Evolutionary conservation across 92 coral and sea anemone genomes (phyloP), one percentile per base, ranked within the genome.

Genomic region (Anthopleura xanthogrammica): DNA sequence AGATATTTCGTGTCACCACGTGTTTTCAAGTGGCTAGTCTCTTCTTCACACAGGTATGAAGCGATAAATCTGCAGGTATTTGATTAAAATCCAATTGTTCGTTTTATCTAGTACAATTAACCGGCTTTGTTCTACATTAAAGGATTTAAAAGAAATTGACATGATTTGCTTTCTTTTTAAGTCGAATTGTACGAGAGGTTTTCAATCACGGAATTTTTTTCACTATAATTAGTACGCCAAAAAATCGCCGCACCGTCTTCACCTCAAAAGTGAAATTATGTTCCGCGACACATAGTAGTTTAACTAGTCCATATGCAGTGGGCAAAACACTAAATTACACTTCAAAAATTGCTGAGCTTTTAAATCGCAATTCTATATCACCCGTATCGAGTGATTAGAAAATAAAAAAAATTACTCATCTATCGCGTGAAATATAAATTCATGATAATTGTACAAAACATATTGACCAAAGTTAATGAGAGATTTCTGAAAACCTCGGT

Each of bases 61-160:
- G 20, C 36, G 72, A 64, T 64, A 64, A n/a, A 64, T 20, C 0
- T 64, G 20, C 72, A 64, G 72, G 82, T 79, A 80, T 41, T 66
- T 66, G 72, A 80, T 66, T 80, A 80, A 80, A 36, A 19, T 16
- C 42, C 76, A 7, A 80, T 43, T 80, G 83, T 80, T 80, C 83
- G 40, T 66, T 66, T 40, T 76, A 66, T 60, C 83, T 4, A 6
- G 3, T 43, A 66, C 42, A 80, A 80, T 65, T 80, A 80, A 65
- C 36, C 40, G 20, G 36, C 83, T 80, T 80, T 46, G 36, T 52
- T 42, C 16, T 48, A 1, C 16, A 66, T 80, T 22, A 64, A 64
- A 23, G 29, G 22, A n/a, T 4, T 23, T 17, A 29, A 64, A 64
- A n/a, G 72, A 64, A 19, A 9, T 19, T 29, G 22, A 20, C 72